A percentile compares a stretch with the other conserved stretches of the same genome.
phyloP scores from a whole-genome alignment of 1,140 invertebrate species.

The Acromyrmex charruanus region DNA sequence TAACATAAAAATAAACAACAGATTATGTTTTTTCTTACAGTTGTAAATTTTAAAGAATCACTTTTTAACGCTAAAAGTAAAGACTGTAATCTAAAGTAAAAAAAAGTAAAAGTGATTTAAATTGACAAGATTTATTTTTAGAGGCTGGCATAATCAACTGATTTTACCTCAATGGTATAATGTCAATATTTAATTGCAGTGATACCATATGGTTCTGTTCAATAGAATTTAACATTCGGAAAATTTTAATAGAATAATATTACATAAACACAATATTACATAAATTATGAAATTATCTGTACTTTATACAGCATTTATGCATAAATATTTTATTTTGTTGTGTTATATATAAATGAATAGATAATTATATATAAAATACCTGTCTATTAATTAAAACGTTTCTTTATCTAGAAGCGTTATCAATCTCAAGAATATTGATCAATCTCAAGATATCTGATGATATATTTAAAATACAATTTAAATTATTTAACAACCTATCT shows the following conservation, averaged over 20 bases:
- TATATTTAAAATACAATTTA: constrained; percentile 8
- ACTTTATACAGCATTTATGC: not conserved
- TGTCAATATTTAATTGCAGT: not conserved
- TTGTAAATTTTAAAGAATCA: not conserved
- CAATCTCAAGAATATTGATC: not conserved
- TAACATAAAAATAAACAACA: no score
- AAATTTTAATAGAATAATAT: not conserved
- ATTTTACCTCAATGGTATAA: not conserved
- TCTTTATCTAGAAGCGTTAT: not conserved
- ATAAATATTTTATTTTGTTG: not conserved
- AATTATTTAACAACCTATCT: not conserved
- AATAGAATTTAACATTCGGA: not conserved
- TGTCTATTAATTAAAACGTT: not conserved
- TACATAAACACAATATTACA: not conserved
- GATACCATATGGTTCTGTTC: not conserved
- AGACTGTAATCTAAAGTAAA: not conserved
- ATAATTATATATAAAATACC: not conserved
- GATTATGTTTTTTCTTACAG: not conserved
- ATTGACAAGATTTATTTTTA: constrained; percentile 27
- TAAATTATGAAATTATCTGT: not conserved
- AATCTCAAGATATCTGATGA: no score
- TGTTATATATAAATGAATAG: not conserved
- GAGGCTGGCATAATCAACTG: not conserved
- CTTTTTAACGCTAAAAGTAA: not conserved
- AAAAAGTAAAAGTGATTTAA: not conserved